Conservation (phyloP, 2,888 invertebrate genomes). For the Cheilosia scutellata region DNA sequence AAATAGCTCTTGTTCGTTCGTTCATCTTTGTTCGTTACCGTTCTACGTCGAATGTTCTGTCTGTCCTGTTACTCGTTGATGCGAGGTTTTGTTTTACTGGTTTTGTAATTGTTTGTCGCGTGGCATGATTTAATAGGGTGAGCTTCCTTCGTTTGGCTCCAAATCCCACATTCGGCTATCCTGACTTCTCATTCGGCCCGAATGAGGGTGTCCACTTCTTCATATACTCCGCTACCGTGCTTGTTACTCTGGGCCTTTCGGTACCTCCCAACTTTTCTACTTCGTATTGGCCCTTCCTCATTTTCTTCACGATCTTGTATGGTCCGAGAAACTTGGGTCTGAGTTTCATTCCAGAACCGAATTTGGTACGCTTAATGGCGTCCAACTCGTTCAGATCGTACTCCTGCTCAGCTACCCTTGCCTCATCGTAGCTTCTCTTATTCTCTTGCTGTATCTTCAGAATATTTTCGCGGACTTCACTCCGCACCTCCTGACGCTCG, state of each 20-base stretch:
- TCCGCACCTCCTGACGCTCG: not conserved
- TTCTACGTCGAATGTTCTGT: too few species aligned
- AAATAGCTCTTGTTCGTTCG: too few species aligned
- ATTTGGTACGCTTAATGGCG: slow-evolving; percentile 60
- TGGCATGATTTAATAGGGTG: too few species aligned
- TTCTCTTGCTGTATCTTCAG: slow-evolving; percentile 29
- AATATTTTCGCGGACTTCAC: slow-evolving; percentile 10
- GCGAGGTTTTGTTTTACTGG: too few species aligned
- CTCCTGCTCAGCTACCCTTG: not conserved
- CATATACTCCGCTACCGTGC: slow-evolving; percentile 30
- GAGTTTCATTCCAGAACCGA: slow-evolving; percentile 47
- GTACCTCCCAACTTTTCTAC: too few species aligned
- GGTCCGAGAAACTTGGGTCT: slow-evolving; percentile 51
- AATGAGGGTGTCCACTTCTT: slow-evolving; percentile 8
- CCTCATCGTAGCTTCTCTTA: not conserved
- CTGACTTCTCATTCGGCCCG: slow-evolving; percentile 2
- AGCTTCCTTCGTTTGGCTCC: too few species aligned
- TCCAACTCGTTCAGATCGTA: slow-evolving; percentile 47
- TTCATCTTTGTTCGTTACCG: too few species aligned
- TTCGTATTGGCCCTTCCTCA: not conserved
- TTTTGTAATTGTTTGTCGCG: too few species aligned
- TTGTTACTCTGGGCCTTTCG: not conserved
- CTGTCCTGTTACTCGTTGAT: too few species aligned
- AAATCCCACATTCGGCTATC: too few species aligned
- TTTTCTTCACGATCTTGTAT: slow-evolving; percentile 24